Evolutionary conservation across 1,140 invertebrate genomes (phyloP).

Genomic region (Drosophila sp.): DNA sequence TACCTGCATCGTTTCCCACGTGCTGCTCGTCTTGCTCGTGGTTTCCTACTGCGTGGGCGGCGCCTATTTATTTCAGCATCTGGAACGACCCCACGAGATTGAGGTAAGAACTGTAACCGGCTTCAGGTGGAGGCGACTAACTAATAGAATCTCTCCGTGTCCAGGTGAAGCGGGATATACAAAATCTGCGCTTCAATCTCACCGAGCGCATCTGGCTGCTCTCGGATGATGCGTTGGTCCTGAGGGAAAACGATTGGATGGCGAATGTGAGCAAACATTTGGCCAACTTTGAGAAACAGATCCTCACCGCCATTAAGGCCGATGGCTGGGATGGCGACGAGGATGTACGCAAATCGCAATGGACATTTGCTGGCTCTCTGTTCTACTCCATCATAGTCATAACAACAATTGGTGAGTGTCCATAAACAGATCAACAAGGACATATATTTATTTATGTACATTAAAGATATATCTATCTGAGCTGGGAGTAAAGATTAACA

Average conservation of each 20-base stretch:
- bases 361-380: conserved; percentile 95
- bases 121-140: not conserved
- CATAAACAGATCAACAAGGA: conserved; percentile 11
- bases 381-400: conserved; percentile 99
- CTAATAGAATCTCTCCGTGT: not conserved
- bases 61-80: conserved; percentile 92
- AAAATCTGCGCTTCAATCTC: conserved; percentile 89
- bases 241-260: conserved; percentile 75
- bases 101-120: conserved; percentile 86
- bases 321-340: conserved; percentile 97
- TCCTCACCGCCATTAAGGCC: conserved; percentile 93
- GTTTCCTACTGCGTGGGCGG: conserved; percentile 95
- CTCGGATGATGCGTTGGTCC: conserved; percentile 86
- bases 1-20: conserved; percentile 94
- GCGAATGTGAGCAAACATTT: conserved; percentile 74
- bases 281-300: conserved; percentile 91
- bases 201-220: conserved; percentile 92
- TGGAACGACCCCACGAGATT: conserved; percentile 91
- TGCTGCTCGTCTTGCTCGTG: conserved; percentile 91
- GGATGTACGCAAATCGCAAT: conserved; percentile 90
- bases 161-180: conserved; percentile 92
- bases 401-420: conserved; percentile 95
- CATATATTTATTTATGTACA: conserved; percentile 45
- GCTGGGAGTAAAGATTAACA: no score
- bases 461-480: conserved; percentile 28